Evolutionary conservation across 1,140 invertebrate genomes (phyloP).

Genomic region (Andricus grossulariae): DNA sequence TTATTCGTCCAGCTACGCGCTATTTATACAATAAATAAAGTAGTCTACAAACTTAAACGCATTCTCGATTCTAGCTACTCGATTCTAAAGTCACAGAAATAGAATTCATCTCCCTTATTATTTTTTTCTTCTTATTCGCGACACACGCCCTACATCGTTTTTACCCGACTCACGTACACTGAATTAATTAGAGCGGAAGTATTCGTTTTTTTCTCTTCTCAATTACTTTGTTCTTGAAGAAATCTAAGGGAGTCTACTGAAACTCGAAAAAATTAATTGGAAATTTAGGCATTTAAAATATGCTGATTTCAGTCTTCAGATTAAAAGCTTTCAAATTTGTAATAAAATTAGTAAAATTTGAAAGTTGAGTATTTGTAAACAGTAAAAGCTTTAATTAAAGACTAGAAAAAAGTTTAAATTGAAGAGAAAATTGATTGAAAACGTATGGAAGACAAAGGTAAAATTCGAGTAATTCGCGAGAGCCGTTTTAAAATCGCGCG

Average conservation of each 20-base stretch:
- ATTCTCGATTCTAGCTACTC: conserved; percentile 35
- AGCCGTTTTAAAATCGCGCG: no score
- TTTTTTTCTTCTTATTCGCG: conserved; percentile 1
- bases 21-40: conserved; percentile 72
- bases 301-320: no score
- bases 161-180: neutral
- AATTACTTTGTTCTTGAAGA: neutral
- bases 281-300: no score
- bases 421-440: no score
- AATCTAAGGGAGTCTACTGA: neutral
- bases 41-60: conserved; percentile 54
- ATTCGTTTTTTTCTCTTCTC: neutral
- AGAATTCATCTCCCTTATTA: conserved; percentile 12
- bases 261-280: no score
- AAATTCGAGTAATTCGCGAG: no score
- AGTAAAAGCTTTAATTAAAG: no score
- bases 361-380: no score
- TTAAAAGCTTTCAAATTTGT: no score
- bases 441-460: no score
- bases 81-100: conserved; percentile 24
- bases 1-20: conserved; percentile 63
- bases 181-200: conserved; percentile 6
- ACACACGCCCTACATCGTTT: neutral
- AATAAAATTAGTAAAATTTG: no score
- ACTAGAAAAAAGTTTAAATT: no score